A percentile compares a stretch with the other conserved stretches of the same genome.
phyloP scores from a whole-genome alignment of 2,888 invertebrate species.

The Oligia strigilis region DNA sequence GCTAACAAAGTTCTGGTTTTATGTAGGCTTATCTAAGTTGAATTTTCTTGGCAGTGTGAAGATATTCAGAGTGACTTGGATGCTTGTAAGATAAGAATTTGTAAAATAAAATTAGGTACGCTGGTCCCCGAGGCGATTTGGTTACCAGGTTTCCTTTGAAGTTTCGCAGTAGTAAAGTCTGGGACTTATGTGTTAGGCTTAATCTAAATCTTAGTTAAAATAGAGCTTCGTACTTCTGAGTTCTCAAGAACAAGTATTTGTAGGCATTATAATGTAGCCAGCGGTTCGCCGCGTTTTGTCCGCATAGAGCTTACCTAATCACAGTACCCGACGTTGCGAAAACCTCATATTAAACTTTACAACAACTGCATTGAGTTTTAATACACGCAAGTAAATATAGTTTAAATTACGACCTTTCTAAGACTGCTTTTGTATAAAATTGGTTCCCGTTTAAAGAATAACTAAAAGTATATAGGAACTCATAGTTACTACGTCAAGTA shows the following conservation, averaged over 20 bases:
- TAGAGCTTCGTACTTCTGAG: slow-evolving; percentile 39
- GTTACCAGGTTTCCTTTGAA: slow-evolving; percentile 55
- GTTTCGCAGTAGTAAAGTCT: slow-evolving; percentile 49
- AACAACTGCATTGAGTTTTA: slow-evolving; percentile 15
- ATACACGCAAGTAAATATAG: slow-evolving; percentile 14
- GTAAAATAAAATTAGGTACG: slow-evolving; percentile 61
- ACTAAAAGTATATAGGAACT: slow-evolving; percentile 30
- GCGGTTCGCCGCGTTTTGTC: slow-evolving; percentile 24
- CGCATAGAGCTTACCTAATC: slow-evolving; percentile 32
- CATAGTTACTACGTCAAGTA: slow-evolving; percentile 46
- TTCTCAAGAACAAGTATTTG: slow-evolving; percentile 50
- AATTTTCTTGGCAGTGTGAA: slow-evolving; percentile 59
- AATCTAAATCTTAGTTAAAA: slow-evolving; percentile 55
- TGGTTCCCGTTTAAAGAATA: slow-evolving; percentile 8
- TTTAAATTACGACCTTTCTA: background rate
- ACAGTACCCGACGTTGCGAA: slow-evolving; percentile 27
- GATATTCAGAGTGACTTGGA: slow-evolving; percentile 61
- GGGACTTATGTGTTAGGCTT: slow-evolving; percentile 50
- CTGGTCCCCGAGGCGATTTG: slow-evolving; percentile 50
- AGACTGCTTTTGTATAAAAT: background rate
- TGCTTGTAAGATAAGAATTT: slow-evolving; percentile 61
- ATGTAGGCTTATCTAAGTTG: slow-evolving; percentile 63
- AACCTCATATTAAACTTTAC: slow-evolving; percentile 32
- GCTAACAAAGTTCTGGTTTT: slow-evolving; percentile 60
- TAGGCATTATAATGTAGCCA: slow-evolving; percentile 24